Evolutionary conservation across 2,797 vertebrate genomes (phyloP), one percentile per base, ranked within the genome.

Genomic region (Cryptoprocta ferox): DNA sequence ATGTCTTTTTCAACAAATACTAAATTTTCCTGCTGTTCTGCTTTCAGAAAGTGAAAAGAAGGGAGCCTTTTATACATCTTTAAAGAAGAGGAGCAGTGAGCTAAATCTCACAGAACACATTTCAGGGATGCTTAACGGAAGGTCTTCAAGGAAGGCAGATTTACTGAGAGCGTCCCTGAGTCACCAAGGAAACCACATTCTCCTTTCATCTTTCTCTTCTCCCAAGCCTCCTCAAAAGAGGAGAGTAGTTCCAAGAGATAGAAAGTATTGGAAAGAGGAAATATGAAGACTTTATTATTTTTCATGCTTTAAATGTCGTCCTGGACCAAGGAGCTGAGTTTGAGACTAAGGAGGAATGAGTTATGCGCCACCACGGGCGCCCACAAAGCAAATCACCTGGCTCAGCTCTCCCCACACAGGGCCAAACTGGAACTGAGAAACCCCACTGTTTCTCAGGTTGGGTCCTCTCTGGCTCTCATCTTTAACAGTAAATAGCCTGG

Each of bases 21-120:
- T 81, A 87, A 83, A 79, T 79, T 79, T 75, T 37, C 19, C 3
- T 19, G 21, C n/a, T 66, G 39, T 56, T 85, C 63, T 48, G 16
- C 16, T 65, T 95, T 93, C 76, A 92, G 28, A 70, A 96, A 96
- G 66, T 73, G 11, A 85, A 83, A 91, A 37, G n/a, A 80, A 21
- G 9, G 28, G 8, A 3, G 15, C 10, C 18, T 85, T 85, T 71
- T 86, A 56, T 3, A 48, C 7, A 63, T 65, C 63, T 85, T 82
- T 59, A 42, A 68, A 87, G 48, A 90, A 59, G 39, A 70, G 48
- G 28, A 42, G 21, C 32, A 7, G 14, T 42, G 50, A n/a, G 59
- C 56, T 89, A 42, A 87, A 35, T 71, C 56, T 91, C 39, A n/a
- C 61, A 12, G 6, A 70, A 26, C 11, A 8, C n/a, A 15, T 63